These are phyloP conservation scores for Otolemur crassicaudatus DNA, from an alignment of 2,797 vertebrate species.

Conservation along the genomic window DNA sequence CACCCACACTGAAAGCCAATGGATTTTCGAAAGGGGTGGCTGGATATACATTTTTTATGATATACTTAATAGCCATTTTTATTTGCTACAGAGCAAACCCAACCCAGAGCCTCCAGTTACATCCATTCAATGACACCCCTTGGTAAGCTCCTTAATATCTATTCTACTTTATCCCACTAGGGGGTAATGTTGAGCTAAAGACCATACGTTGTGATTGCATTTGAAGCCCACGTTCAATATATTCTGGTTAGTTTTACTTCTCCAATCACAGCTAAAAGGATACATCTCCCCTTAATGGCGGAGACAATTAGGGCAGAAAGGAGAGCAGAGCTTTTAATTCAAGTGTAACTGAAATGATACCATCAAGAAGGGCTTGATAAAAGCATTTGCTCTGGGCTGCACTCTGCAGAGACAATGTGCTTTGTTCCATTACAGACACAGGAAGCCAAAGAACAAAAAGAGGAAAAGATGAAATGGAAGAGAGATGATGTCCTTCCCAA, in stretches of 20 bases:
- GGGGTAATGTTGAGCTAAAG: conserved; percentile 12
- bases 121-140: neutral
- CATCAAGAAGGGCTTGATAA: neutral
- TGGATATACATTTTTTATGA: neutral
- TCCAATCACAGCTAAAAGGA: conserved; percentile 31
- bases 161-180: neutral
- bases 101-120: neutral
- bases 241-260: neutral
- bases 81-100: neutral
- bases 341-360: neutral
- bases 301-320: neutral
- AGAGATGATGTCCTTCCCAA: too few species aligned
- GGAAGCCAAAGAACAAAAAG: neutral
- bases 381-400: too few species aligned
- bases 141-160: neutral
- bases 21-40: neutral
- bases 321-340: neutral
- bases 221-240: neutral
- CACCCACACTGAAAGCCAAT: neutral
- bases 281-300: accelerated
- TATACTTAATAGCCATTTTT: neutral
- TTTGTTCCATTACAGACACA: neutral
- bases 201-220: accelerated
- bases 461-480: neutral
- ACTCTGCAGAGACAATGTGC: accelerated